Conservation (phyloP, 2,888 invertebrate species). For the Rhagonycha fulva region DNA sequence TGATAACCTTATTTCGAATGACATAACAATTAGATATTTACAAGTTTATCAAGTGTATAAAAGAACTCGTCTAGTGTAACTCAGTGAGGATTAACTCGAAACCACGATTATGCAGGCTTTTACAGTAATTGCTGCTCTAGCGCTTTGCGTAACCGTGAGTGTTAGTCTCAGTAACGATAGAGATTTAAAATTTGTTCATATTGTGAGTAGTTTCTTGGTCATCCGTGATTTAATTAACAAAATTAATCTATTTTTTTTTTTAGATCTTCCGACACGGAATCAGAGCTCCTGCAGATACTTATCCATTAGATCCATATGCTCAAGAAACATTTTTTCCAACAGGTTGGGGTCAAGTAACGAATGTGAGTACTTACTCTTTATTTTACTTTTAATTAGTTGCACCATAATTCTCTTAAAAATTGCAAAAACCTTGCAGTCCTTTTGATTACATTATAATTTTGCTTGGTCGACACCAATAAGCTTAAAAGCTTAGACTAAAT, state of each 20-base stretch:
- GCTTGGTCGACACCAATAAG: no score
- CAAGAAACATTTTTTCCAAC: conserved; percentile 72
- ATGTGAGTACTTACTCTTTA: conserved; percentile 68
- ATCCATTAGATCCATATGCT: conserved; percentile 72
- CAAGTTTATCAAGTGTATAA: background rate
- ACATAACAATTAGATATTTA: background rate
- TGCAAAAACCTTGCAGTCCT: no score
- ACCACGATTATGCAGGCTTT: background rate
- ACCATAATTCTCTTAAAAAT: background rate
- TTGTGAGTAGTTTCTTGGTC: background rate
- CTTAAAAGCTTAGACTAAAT: no score
- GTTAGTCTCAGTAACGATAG: background rate
- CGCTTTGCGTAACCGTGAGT: background rate
- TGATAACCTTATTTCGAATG: background rate
- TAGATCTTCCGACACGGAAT: conserved; percentile 81
- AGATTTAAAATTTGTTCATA: background rate
- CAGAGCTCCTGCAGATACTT: conserved; percentile 75
- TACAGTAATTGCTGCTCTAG: background rate
- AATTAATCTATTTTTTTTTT: conserved; percentile 39
- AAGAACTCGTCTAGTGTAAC: background rate
- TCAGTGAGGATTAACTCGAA: background rate
- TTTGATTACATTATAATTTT: no score
- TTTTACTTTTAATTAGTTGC: no score
- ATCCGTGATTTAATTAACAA: background rate
- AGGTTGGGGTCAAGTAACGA: conserved; percentile 81